These are phyloP conservation scores for Seira musarum DNA, from an alignment of 2,888 invertebrate genomes.

Conservation along the genomic window DNA sequence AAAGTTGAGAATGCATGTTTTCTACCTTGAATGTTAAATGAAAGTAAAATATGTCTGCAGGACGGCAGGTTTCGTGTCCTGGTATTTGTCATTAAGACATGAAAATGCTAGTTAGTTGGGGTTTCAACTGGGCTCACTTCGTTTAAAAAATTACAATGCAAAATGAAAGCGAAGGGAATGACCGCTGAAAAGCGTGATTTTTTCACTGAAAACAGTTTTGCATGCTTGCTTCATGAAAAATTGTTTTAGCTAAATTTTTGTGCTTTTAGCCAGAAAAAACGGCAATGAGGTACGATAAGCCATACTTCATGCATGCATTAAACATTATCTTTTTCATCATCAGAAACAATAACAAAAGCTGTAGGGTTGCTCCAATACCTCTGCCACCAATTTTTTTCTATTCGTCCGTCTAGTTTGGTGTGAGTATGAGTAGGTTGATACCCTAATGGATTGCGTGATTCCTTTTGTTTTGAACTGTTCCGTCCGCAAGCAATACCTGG, in stretches of 20 bases:
- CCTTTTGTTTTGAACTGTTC: slow-evolving; percentile 7
- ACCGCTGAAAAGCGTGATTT: slow-evolving; percentile 11
- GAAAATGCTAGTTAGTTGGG: too few species aligned
- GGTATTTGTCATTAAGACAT: too few species aligned
- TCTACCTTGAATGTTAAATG: too few species aligned
- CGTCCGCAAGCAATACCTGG: background rate
- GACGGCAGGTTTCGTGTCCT: too few species aligned
- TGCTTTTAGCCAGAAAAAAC: too few species aligned
- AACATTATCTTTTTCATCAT: slow-evolving; percentile 9
- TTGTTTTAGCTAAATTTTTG: too few species aligned
- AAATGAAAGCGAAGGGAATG: slow-evolving; percentile 11
- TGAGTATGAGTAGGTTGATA: slow-evolving; percentile 3
- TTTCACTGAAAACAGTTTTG: background rate
- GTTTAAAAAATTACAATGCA: background rate
- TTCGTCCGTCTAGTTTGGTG: slow-evolving; percentile 1
- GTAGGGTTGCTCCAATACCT: too few species aligned
- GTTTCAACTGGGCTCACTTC: background rate
- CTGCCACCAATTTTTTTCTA: background rate
- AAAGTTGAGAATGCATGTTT: too few species aligned
- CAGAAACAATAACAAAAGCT: slow-evolving; percentile 8
- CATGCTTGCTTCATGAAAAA: background rate
- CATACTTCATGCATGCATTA: background rate
- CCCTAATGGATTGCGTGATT: slow-evolving; percentile 19
- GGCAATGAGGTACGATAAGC: background rate
- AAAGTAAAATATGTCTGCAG: too few species aligned